Base-by-base conservation (phyloP, 2,888 invertebrate genomes). In the Parnassius glacialis region DNA sequence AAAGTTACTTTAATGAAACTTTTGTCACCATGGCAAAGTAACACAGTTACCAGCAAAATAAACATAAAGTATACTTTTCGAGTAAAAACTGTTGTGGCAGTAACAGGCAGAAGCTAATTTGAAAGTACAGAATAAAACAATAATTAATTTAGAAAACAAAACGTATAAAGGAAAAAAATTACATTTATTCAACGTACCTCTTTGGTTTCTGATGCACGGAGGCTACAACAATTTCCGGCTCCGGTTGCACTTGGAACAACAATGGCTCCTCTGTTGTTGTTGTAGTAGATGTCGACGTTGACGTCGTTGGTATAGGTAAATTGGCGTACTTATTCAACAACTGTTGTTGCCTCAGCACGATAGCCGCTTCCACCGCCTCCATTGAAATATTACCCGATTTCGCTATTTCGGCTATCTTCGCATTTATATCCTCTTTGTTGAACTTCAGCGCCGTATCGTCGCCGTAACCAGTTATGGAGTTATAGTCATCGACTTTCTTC, bases 301-400 rank as follows among this genome's bases (percentile, higher is more conserved):
- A 87, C 0, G 92, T 88, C 0, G 90, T 85, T 1, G 92, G 81
- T 61, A 91, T 69, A 34, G 87, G 84, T 44, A 91, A 74, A 54
- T 83, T 92, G 0, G 91, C 85, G 73, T 90, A 94, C 72, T 94
- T 94, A 55, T 91, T 93, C 74, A 94, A 75, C 66, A 95, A 76
- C 78, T 96, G 95, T 71, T 95, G 94, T 68, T 95, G 95, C 52
- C 94, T 90, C 69, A 95, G 83, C 5, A 94, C 89, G 59, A 96
- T 94, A 0, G 96, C 96, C 10, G 95, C 94, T 74, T 96, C 95
- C 3, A 96, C 93, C 9, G 95, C 95, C 64, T 95, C 95, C 76
- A 95, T 94, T 0, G 95, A 95, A 25, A 96, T 94, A 75, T 97
- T 97, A 13, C 95, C 95, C 7, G 95, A 95, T 63, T 94, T 93